Conservation (phyloP, 2,797 vertebrate species). For the Myripristis jacobus region DNA sequence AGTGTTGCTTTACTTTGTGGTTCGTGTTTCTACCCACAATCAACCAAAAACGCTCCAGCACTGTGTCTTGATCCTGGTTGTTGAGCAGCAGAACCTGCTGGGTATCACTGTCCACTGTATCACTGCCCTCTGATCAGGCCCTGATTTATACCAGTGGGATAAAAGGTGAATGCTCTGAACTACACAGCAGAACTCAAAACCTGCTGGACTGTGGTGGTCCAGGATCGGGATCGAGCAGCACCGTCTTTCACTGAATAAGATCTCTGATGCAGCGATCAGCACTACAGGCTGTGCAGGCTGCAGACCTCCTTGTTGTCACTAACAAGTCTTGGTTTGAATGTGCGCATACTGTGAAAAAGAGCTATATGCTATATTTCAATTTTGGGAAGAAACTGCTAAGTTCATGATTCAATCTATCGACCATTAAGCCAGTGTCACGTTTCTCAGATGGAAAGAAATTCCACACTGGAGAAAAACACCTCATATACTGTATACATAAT, state of each 20-base stretch:
- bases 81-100: constrained; percentile 8
- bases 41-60: constrained; percentile 3
- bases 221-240: too few species aligned
- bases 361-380: too few species aligned
- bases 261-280: too few species aligned
- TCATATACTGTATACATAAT: constrained; percentile 16
- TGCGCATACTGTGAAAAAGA: background rate
- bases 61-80: constrained; percentile 1
- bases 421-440: too few species aligned
- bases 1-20: constrained; percentile 3
- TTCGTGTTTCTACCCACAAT: background rate
- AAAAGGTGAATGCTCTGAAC: constrained; percentile 25
- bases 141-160: constrained; percentile 40
- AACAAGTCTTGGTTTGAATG: too few species aligned
- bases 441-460: too few species aligned
- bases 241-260: too few species aligned
- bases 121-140: constrained; percentile 38
- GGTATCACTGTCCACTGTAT: too few species aligned
- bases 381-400: background rate
- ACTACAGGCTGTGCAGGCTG: too few species aligned
- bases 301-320: background rate
- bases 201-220: background rate
- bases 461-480: too few species aligned
- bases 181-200: constrained; percentile 10
- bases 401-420: too few species aligned